Base-by-base conservation (phyloP, 1,140 invertebrate genomes). In the Bombus vancouverensis region DNA sequence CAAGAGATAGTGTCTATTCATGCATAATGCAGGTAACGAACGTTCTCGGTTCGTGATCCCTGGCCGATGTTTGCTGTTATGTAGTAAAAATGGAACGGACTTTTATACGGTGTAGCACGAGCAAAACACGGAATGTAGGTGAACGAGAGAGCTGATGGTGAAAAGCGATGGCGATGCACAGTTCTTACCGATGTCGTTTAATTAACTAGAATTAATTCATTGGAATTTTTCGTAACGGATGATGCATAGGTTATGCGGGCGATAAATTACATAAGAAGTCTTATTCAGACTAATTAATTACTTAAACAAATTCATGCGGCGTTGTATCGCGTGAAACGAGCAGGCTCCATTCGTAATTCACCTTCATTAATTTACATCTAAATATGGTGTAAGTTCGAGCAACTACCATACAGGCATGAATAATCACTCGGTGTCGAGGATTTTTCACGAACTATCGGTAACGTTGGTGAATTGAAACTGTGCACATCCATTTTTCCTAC, bases 361-460 rank as follows among this genome's bases (percentile, higher is more conserved):
- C 68, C 83, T 85, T 80, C 83, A 80, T 85, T 85, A 85, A 85
- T 85, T 85, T 85, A 80, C 77, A 85, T 85, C 68, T 85, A 85
- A 85, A 85, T 85, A 85, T 65, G 68, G 42, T 80, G 77, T 72
- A 80, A 85, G 53, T 85, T 85, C 53, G 37, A 71, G 47, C 47
- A 18, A 42, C 73, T 76, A 66, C 72, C 42, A 47, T 62, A 76
- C 22, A 37, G 12, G 32, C n/a, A 71, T 84, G 75, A 79, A 71
- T 84, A 79, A 84, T 84, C 82, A 53, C 47, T 6, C 47, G 22
- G 25, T 70, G 66, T 78, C 75, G 47, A n/a, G 4, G 2, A 78
- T 78, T 83, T 77, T 83, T 78, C 62, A 2, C 4, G 2, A 13
- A n/a, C 12, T 28, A 18, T 75, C 39, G 32, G 22, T 65, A 18